Percentiles rank a stretch among this genome's conserved stretches.
These are phyloP conservation scores for Samia ricini DNA, from an alignment of 1,140 invertebrate genomes.

Conservation along the genomic window DNA sequence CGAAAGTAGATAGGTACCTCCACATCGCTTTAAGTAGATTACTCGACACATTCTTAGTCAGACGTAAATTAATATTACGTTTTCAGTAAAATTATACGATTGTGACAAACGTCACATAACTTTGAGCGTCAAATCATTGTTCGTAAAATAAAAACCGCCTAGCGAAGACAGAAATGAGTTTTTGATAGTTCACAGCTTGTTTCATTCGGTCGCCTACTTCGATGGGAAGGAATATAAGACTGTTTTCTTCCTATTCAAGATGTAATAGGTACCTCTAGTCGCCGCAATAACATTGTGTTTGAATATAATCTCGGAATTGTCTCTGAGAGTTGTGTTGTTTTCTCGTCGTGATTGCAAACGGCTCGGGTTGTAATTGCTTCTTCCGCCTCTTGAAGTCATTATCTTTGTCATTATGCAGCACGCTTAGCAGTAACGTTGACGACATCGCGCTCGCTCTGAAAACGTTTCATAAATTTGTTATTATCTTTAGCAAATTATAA, in stretches of 20 bases:
- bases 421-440: conserved; percentile 26
- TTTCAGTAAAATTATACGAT: background rate
- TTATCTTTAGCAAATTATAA: conserved; percentile 24
- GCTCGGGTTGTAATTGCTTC: conserved; percentile 56
- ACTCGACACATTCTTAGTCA: conserved; percentile 30
- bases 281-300: conserved; percentile 36
- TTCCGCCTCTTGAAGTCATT: conserved; percentile 62
- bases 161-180: conserved; percentile 1
- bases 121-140: background rate
- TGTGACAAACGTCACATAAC: background rate
- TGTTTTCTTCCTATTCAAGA: conserved; percentile 15
- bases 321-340: conserved; percentile 39
- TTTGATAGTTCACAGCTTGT: conserved; percentile 7
- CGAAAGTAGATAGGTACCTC: no score
- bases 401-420: conserved; percentile 60
- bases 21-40: conserved; percentile 39
- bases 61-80: conserved; percentile 25
- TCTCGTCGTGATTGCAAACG: conserved; percentile 45
- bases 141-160: background rate
- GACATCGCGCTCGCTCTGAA: conserved; percentile 10
- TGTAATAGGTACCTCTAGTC: conserved; percentile 10
- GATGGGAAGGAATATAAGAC: conserved; percentile 12
- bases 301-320: conserved; percentile 43
- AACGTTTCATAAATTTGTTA: conserved; percentile 33
- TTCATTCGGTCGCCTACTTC: background rate